Conservation (phyloP, 1,140 invertebrate species). For the Drosophila pruinosa region DNA sequence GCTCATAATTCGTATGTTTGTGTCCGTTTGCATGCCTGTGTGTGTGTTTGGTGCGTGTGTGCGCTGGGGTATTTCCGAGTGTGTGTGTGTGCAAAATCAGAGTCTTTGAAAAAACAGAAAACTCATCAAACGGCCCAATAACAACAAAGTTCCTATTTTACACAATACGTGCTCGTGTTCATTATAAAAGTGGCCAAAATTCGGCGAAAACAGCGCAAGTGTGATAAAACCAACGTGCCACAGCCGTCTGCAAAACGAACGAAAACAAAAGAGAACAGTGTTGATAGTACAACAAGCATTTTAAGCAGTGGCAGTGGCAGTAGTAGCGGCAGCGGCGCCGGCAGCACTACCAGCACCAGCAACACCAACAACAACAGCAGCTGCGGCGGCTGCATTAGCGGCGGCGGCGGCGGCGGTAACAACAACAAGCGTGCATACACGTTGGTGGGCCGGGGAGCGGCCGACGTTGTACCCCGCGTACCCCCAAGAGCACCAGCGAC, state of each 20-base stretch:
- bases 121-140: conserved; percentile 20
- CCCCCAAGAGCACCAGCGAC: conserved; percentile 18
- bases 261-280: conserved; percentile 78
- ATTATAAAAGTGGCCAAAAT: conserved; percentile 74
- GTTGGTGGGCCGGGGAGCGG: conserved; percentile 68
- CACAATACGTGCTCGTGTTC: conserved; percentile 40
- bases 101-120: conserved; percentile 25
- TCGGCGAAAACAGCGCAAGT: conserved; percentile 77
- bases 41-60: conserved; percentile 19
- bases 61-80: conserved; percentile 15
- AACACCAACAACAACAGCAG: conserved; percentile 4
- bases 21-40: conserved; percentile 12
- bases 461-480: conserved; percentile 52
- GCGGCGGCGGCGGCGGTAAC: conserved; percentile 8
- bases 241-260: conserved; percentile 66
- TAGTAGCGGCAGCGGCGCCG: conserved; percentile 29
- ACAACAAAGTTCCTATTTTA: conserved; percentile 57
- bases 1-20: conserved; percentile 34
- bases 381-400: conserved; percentile 24
- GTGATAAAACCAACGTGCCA: conserved; percentile 72
- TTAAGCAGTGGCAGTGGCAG: conserved; percentile 56
- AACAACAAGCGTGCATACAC: conserved; percentile 36
- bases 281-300: conserved; percentile 73
- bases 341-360: conserved; percentile 17
- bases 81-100: conserved; percentile 48